phyloP scores from a whole-genome alignment of 2,113 vertebrate species.

The Vulpes ferrilata region DNA sequence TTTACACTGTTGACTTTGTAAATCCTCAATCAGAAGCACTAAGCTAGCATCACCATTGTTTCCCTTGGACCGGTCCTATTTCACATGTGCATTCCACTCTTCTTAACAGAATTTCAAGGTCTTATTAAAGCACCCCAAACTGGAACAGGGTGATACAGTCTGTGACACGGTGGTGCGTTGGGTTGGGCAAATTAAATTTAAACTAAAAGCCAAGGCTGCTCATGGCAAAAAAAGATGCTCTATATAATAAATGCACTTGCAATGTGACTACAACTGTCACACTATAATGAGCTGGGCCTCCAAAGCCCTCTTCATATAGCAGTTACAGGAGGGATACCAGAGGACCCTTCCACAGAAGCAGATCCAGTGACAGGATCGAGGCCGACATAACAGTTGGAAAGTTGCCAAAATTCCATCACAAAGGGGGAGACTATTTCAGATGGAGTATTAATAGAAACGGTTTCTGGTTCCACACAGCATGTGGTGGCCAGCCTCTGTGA shows the following conservation, averaged over 20 bases:
- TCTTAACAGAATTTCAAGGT: not conserved
- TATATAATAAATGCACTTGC: not conserved
- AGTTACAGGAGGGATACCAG: conserved; percentile 60
- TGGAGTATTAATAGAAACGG: not conserved
- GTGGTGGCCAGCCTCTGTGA: not conserved
- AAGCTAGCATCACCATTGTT: not conserved
- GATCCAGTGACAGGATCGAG: not conserved
- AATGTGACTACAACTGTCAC: not conserved
- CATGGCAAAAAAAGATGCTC: not conserved
- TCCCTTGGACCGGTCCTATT: not conserved
- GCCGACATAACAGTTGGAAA: conserved; percentile 38
- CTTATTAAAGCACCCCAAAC: not conserved
- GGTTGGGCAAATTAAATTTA: not conserved
- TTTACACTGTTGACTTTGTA: not conserved
- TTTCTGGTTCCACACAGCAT: not conserved
- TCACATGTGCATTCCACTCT: not conserved
- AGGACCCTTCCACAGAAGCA: conserved; percentile 60
- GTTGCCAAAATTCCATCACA: conserved; percentile 65
- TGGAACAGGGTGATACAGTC: not conserved
- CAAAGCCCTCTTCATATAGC: conserved; percentile 29
- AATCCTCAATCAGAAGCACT: not conserved
- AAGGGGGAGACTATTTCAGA: conserved; percentile 50
- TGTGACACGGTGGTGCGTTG: not conserved
- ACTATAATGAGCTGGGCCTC: not conserved
- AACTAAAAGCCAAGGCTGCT: not conserved